phyloP scores from a whole-genome alignment of 2,797 vertebrate species.

The Smutsia gigantea region DNA sequence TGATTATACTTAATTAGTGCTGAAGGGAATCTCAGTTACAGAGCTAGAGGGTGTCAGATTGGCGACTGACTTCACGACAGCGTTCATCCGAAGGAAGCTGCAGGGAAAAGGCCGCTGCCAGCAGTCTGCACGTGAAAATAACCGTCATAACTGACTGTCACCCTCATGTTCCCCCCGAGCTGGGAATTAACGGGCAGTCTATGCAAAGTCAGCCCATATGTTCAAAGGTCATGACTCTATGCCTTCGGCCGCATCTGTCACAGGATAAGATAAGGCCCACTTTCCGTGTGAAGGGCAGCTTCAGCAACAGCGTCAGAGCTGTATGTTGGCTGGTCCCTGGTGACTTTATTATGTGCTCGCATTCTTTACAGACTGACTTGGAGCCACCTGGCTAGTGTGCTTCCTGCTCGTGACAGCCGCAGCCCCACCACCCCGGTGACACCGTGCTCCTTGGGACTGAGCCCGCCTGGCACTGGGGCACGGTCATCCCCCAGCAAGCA shows the following conservation, averaged over 20 bases:
- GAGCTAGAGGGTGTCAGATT: accelerated
- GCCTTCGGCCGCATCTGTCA: conserved; percentile 39
- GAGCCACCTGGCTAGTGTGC: conserved; percentile 70
- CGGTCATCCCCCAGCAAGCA: not conserved
- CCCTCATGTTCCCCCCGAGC: not conserved
- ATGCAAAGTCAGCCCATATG: not conserved
- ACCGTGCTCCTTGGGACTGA: conserved; percentile 77
- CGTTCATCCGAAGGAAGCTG: accelerated
- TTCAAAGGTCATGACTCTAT: conserved; percentile 31
- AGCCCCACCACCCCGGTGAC: conserved; percentile 22
- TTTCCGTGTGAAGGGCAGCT: conserved; percentile 59
- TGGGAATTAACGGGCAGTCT: not conserved
- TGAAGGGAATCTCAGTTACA: not conserved
- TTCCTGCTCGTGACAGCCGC: conserved; percentile 78
- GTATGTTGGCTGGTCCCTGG: conserved; percentile 53
- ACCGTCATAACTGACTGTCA: not conserved
- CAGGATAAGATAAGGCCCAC: conserved; percentile 3
- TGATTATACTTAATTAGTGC: not conserved
- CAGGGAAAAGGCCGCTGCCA: accelerated
- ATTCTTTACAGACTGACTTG: conserved; percentile 69
- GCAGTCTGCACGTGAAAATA: accelerated
- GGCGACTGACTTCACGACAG: not conserved
- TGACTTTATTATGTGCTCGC: conserved; percentile 71
- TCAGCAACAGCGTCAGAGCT: conserved; percentile 50
- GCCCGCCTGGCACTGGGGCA: conserved; percentile 54